Evolutionary conservation across 2,797 vertebrate species (phyloP), one percentile per base, ranked within the genome.

Genomic region (Peromyscus nudipes): DNA sequence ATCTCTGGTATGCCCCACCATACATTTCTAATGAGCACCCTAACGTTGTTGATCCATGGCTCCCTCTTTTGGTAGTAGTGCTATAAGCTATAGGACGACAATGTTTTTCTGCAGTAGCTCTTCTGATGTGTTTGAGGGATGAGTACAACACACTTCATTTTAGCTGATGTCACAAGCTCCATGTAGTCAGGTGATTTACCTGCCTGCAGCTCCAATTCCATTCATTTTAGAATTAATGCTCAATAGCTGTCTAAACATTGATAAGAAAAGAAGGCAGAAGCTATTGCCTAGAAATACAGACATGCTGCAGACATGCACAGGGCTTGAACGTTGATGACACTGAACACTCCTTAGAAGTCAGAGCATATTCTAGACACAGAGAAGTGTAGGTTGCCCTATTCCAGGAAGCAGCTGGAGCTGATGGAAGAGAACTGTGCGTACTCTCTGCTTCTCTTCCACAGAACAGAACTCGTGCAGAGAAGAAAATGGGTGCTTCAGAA

Each of bases 401-500:
- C 71, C 40, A 55, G 73, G 64, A 94, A 86, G 64, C 67, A 55
- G 69, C 40, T 13, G 31, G 69, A 62, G 75, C 64, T 89, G 92
- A 31, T n/a, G 64, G 43, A 94, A 71, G 75, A 86, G 64, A 94
- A 80, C 69, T 31, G 19, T 65, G 25, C 6, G 89, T 71, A 9
- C 77, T 82, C 25, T 92, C 76, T 95, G 92, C 77, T 75, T 92
- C 19, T 92, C 64, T 82, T 82, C 55, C 64, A 60, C 46, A 88
- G 88, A 92, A 52, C 71, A 85, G 73, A 85, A 55, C 69, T 90
- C 29, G 0, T 60, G 46, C 81, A 80, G 77, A 91, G 86, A 95
- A 91, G 86, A 95, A 96, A 88, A 93, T 40, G 27, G 55, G n/a
- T 83, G 71, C 76, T 92, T 94, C 57, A 71, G 82, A 94, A 94